These are phyloP conservation scores for Cyclopterus lumpus DNA, from an alignment of 2,797 vertebrate genomes.

Conservation along the genomic window DNA sequence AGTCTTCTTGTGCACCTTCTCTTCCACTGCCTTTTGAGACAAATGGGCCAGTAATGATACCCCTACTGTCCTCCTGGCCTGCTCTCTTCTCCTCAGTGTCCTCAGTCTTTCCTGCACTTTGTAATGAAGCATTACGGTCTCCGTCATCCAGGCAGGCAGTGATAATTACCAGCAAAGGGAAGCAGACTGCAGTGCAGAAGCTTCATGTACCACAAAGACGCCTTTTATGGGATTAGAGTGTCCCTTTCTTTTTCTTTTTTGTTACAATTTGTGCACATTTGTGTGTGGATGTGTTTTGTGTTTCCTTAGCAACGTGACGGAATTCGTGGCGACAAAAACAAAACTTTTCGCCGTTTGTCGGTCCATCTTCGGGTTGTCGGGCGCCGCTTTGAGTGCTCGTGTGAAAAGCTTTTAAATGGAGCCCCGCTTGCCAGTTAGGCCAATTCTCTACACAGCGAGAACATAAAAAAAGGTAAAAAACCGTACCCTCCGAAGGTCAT, in stretches of 20 bases:
- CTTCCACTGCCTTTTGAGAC: conserved; percentile 40
- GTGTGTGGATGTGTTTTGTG: conserved; percentile 2
- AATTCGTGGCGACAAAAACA: conserved; percentile 16
- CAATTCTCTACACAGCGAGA: too few species aligned
- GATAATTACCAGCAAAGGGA: conserved; percentile 80
- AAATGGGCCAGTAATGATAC: conserved; percentile 60
- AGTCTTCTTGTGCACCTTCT: conserved; percentile 34
- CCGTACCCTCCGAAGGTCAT: background rate
- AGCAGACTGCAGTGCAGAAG: conserved; percentile 66
- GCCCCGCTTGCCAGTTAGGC: background rate
- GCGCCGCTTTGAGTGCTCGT: conserved; percentile 17
- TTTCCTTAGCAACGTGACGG: conserved; percentile 54
- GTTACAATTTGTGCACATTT: conserved; percentile 32
- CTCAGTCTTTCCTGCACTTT: conserved; percentile 60
- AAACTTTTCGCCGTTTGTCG: conserved; percentile 40
- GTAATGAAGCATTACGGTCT: conserved; percentile 73
- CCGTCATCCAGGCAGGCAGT: conserved; percentile 73
- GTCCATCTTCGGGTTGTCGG: conserved; percentile 22
- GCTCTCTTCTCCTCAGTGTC: conserved; percentile 50
- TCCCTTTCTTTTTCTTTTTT: conserved; percentile 52
- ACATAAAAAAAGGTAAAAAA: background rate
- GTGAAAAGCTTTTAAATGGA: conserved; percentile 42
- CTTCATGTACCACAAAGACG: conserved; percentile 79
- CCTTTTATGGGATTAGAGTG: conserved; percentile 81
- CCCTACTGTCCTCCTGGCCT: conserved; percentile 40